Conservation (phyloP, 2,113 vertebrate genomes). For the Trachemys scripta region DNA sequence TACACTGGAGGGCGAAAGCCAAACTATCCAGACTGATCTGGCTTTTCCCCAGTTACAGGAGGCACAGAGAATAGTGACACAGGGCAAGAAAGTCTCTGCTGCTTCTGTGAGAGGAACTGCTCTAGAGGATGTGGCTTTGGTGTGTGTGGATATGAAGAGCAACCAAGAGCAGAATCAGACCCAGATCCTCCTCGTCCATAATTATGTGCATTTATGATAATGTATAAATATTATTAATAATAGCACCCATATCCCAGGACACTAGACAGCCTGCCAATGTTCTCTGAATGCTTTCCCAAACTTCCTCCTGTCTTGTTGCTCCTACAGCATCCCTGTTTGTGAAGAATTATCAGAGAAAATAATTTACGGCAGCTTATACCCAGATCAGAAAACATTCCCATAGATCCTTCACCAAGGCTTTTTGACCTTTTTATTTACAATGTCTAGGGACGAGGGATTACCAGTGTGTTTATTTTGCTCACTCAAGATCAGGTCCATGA, state of each 20-base stretch:
- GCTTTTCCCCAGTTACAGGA: neutral
- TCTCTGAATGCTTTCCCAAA: conserved; percentile 5
- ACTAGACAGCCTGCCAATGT: conserved; percentile 1
- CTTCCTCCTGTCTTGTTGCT: neutral
- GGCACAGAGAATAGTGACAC: neutral
- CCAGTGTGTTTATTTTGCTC: conserved; percentile 5
- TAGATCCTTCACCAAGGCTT: conserved; percentile 10
- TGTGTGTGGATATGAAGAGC: neutral
- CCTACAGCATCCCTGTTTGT: conserved; percentile 29
- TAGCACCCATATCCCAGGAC: neutral
- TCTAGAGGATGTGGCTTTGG: neutral
- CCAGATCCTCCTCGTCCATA: neutral
- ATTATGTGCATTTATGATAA: neutral
- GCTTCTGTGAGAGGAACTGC: neutral
- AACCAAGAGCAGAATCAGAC: neutral
- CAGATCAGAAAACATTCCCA: neutral
- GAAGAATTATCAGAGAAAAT: neutral
- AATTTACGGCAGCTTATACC: conserved; percentile 44
- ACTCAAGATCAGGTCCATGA: conserved; percentile 39
- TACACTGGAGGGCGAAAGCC: neutral
- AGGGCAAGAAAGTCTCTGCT: neutral
- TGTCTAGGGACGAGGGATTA: conserved; percentile 31
- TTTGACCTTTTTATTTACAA: conserved; percentile 35
- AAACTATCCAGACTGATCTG: neutral
- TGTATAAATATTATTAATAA: neutral